Evolutionary conservation across 2,888 invertebrate genomes (phyloP), one percentile per base, ranked within the genome.

Genomic region (Drosophila prostipennis): DNA sequence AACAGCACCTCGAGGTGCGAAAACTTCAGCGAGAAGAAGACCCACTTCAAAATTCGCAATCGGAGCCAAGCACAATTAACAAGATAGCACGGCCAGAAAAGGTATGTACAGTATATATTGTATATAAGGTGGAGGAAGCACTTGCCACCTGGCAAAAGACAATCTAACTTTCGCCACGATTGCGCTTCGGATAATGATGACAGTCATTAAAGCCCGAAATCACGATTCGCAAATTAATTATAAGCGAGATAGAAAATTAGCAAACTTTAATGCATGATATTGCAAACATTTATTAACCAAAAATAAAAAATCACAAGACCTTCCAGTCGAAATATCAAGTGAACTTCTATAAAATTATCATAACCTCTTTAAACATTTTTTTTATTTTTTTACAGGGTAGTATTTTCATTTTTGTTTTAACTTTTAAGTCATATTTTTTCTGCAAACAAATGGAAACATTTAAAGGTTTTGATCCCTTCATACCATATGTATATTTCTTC

Each of bases 81-180:
- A 65, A 81, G 87, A 81, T 87, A 81, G 77, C 87, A 40, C 55
- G 34, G 45, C 37, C 14, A 36, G 26, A 32, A 43, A 29, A 34
- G 13, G 39, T 34, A 34, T 11, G 11, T 29, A 29, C 7, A 29
- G 7, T 29, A 7, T 7, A 29, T 29, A 7, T 7, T 0, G 29
- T 34, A 34, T 19, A 19, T 42, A 19, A 34, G 13, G 45, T 13
- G 6, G 16, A 37, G n/a, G 26, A 52, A 32, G 8, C 65, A 51
- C 51, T 64, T 49, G 58, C 54, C 58, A 78, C 73, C 78, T 72
- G 79, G 59, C 53, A 78, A 84, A 84, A 84, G 74, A 73, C 81
- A 87, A 81, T 81, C 81, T 69, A 81, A 87, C 74, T 87, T 81
- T 77, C 43, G 79, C 74, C 58, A 78, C 76, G 81, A 76, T 72